These are phyloP conservation scores for Cinara cedri DNA, from an alignment of 2,888 invertebrate species.

Conservation along the genomic window DNA sequence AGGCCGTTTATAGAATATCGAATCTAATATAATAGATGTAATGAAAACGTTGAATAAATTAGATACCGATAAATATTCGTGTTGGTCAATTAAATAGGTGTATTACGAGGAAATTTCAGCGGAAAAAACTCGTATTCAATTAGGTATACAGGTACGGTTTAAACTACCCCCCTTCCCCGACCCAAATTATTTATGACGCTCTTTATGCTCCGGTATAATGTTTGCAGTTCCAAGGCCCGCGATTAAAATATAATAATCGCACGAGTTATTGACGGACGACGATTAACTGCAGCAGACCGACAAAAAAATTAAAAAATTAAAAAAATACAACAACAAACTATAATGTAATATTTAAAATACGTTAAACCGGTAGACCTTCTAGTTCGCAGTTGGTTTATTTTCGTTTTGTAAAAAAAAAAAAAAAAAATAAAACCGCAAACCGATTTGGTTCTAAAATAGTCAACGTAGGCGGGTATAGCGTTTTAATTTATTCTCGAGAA, in stretches of 20 bases:
- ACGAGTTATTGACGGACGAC: neutral
- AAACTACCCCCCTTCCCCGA: neutral
- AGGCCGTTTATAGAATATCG: too few relatives aligned
- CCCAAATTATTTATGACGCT: neutral
- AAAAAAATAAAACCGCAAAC: too few relatives aligned
- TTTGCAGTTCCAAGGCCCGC: neutral
- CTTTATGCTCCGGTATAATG: too few relatives aligned
- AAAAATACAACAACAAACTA: too few relatives aligned
- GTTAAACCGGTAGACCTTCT: neutral
- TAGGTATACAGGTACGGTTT: neutral
- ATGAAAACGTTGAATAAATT: constrained; percentile 13
- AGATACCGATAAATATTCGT: neutral
- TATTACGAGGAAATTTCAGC: neutral
- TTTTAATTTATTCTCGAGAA: neutral
- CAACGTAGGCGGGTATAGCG: too few relatives aligned
- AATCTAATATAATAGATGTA: too few relatives aligned
- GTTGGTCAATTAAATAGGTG: constrained; percentile 4
- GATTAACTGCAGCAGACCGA: neutral
- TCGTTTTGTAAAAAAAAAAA: neutral
- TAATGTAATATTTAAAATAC: neutral
- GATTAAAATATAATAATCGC: neutral
- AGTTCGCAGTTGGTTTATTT: neutral
- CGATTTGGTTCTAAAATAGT: too few relatives aligned
- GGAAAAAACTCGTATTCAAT: neutral
- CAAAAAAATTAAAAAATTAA: neutral